Conservation (phyloP, 1,140 invertebrate genomes). For the Apis dorsata region DNA sequence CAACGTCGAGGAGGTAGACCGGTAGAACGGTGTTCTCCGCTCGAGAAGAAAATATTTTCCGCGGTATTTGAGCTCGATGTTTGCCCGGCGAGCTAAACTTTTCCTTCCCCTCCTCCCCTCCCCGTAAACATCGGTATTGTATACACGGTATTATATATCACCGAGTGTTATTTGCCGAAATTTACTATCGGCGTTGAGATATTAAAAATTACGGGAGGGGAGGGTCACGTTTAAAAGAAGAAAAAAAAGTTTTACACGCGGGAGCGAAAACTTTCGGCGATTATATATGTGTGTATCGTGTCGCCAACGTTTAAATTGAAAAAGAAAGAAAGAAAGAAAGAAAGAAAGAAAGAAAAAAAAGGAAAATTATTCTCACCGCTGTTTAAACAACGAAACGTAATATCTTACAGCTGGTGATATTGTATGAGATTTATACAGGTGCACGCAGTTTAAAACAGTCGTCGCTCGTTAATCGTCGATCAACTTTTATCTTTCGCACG, state of each 20-base stretch:
- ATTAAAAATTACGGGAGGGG: background rate
- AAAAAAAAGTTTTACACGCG: too few relatives aligned
- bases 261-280: too few relatives aligned
- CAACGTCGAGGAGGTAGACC: background rate
- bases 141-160: background rate
- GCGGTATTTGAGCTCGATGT: slow-evolving; percentile 14
- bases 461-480: background rate
- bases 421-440: too few relatives aligned
- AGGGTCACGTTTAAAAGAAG: too few relatives aligned
- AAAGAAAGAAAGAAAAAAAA: too few relatives aligned
- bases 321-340: too few relatives aligned
- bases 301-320: too few relatives aligned
- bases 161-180: background rate
- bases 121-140: slow-evolving; percentile 3
- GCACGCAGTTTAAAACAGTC: background rate
- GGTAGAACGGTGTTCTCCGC: background rate
- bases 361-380: too few relatives aligned
- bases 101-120: too few relatives aligned
- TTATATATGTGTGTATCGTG: too few relatives aligned
- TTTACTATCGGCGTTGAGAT: background rate
- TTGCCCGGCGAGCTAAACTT: background rate
- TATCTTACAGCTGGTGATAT: too few relatives aligned
- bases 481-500: background rate
- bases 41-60: slow-evolving; percentile 5
- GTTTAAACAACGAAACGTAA: too few relatives aligned